These are phyloP conservation scores for Monodelphis domestica DNA, from an alignment of 2,797 vertebrate genomes.

Conservation along the genomic window DNA sequence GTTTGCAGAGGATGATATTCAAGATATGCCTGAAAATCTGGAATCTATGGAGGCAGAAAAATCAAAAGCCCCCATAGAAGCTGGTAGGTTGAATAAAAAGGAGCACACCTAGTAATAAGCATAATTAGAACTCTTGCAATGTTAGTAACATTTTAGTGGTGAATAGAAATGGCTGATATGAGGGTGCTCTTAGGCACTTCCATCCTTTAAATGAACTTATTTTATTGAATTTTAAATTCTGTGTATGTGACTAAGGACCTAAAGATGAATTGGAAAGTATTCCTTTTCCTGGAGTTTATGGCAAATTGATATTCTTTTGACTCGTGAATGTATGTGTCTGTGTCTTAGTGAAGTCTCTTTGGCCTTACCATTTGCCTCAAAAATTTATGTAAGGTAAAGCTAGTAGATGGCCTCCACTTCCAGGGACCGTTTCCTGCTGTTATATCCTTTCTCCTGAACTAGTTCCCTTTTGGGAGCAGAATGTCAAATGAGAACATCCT, in stretches of 20 bases:
- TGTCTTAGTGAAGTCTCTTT: background rate
- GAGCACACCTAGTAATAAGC: background rate
- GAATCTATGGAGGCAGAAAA: constrained; percentile 90
- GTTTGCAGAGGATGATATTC: constrained; percentile 93
- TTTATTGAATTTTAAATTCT: constrained; percentile 18
- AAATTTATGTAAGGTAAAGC: background rate
- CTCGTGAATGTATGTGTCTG: background rate
- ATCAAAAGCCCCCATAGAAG: constrained; percentile 86
- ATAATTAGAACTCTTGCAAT: background rate
- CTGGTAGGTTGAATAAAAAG: constrained; percentile 78
- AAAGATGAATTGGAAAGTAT: constrained; percentile 15
- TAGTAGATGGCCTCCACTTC: background rate
- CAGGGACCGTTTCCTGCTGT: background rate
- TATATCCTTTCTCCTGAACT: background rate
- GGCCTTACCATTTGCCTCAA: background rate
- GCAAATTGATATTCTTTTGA: background rate
- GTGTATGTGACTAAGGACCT: constrained; percentile 10
- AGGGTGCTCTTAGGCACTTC: constrained; percentile 13
- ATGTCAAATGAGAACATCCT: background rate
- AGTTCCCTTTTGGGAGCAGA: background rate
- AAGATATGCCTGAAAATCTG: constrained; percentile 91
- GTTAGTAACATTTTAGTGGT: constrained; percentile 23
- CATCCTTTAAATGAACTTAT: background rate
- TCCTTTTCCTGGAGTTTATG: background rate
- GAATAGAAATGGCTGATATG: constrained; percentile 5